Base-by-base conservation (phyloP, 2,888 invertebrate species). In the Phragmatobia fuliginosa region DNA sequence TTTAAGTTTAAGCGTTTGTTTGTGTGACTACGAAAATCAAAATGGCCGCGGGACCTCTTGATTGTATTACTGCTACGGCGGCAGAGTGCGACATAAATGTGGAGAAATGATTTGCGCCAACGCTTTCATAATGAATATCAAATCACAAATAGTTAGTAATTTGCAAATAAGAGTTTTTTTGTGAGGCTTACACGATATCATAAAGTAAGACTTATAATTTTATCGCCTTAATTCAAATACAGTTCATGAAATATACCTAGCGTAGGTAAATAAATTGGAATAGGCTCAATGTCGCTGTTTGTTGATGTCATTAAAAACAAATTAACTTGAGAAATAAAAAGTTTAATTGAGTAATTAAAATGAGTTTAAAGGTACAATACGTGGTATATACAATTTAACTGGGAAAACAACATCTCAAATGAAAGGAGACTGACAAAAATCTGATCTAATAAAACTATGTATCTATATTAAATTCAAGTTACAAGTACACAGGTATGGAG, bases 1-100 rank as follows among this genome's bases (percentile, higher is more conserved):
- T 87, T 85, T 83, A 85, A 84, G 83, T 85, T 79, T 78, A 85
- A 86, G 80, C 86, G 83, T 85, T 87, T 86, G 83, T 86, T 85
- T 85, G 87, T 80, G 81, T 79, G 74, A 82, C 80, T 72, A 76
- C 76, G 78, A 81, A 81, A 83, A 81, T 82, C 80, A 83, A 86
- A 87, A 86, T 87, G 85, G 86, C 81, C 79, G 82, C 78, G 73
- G 80, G 79, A 81, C 75, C 77, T 82, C 78, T 82, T 74, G 72
- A 78, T 77, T 61, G 64, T 70, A 67, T 60, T 68, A 36, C 31
- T 52, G 63, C 31, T 71, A 31, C 74, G 63, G 59, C 68, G 63
- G 59, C n/a, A 67, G 68, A 70, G 66, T 70, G 70, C 66, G 62
- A 64, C 59, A 66, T 31, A 67, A 73, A 77, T 32, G 60, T 68